Evolutionary conservation across 2,888 invertebrate genomes (phyloP).

Genomic region (Quadroppia sp.): DNA sequence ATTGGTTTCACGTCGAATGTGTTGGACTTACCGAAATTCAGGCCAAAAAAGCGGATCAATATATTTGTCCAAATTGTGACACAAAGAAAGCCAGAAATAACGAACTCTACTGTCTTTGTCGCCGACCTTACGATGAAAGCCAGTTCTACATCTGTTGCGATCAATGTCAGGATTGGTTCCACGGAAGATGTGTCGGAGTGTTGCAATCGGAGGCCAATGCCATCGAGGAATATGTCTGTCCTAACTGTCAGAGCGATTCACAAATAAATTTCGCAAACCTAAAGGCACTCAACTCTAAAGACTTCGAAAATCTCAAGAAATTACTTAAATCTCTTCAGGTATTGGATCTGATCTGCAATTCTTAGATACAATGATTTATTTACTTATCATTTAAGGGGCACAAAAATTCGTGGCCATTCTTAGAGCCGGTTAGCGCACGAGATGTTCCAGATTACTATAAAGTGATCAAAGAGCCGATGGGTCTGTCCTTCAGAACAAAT

Average conservation of each 20-base stretch:
- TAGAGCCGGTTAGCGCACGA: slow-evolving; percentile 91
- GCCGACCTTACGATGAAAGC: slow-evolving; percentile 93
- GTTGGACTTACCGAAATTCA: slow-evolving; percentile 88
- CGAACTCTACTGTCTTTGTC: slow-evolving; percentile 91
- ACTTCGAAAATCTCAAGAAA: slow-evolving; percentile 75
- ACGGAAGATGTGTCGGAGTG: slow-evolving; percentile 93
- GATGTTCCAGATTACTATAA: slow-evolving; percentile 96
- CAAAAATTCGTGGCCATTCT: slow-evolving; percentile 96
- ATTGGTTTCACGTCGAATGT: slow-evolving; percentile 98
- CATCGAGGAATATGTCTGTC: slow-evolving; percentile 94
- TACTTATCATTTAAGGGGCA: slow-evolving; percentile 63
- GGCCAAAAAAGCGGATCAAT: slow-evolving; percentile 83
- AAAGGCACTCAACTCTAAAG: slow-evolving; percentile 69
- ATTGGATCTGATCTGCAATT: slow-evolving; percentile 44
- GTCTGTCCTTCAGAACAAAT: slow-evolving; percentile 57
- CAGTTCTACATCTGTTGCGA: slow-evolving; percentile 99
- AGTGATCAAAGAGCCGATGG: slow-evolving; percentile 93
- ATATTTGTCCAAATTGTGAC: slow-evolving; percentile 58
- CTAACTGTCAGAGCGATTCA: slow-evolving; percentile 85
- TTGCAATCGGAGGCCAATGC: slow-evolving; percentile 87
- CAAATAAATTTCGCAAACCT: slow-evolving; percentile 84
- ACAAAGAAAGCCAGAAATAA: slow-evolving; percentile 52
- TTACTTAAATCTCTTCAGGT: slow-evolving; percentile 85
- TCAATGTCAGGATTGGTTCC: slow-evolving; percentile 98
- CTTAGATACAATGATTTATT: neutral